Percentiles rank a stretch among this genome's conserved stretches.
These are phyloP conservation scores for Galeopterus variegatus DNA, from an alignment of 2,113 vertebrate genomes.

Conservation along the genomic window DNA sequence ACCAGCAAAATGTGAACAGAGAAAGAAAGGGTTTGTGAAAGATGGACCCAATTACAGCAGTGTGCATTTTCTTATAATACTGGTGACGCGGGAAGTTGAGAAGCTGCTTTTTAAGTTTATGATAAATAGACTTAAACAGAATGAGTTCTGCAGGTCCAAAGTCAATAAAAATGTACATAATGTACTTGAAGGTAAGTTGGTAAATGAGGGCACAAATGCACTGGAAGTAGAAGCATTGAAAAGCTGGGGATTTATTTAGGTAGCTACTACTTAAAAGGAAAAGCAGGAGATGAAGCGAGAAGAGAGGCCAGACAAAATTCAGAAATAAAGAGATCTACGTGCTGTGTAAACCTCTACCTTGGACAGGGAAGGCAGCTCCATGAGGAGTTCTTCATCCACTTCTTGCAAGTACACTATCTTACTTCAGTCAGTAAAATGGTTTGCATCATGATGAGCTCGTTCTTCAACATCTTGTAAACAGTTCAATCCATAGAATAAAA, in stretches of 20 bases:
- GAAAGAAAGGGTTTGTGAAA: conserved; percentile 48
- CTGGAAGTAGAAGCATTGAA: not conserved
- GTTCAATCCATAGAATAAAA: conserved; percentile 2
- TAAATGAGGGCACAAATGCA: conserved; percentile 20
- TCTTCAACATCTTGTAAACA: not conserved
- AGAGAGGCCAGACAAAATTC: not conserved
- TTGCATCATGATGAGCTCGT: not conserved
- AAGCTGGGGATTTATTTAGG: not conserved
- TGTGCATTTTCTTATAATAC: conserved; percentile 38
- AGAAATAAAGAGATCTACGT: not conserved
- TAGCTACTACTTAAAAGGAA: not conserved
- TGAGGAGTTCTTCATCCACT: not conserved
- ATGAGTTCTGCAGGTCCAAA: conserved; percentile 47
- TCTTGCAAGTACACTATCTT: not conserved
- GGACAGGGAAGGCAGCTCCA: not conserved
- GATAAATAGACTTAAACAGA: conserved; percentile 59
- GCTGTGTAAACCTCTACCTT: not conserved
- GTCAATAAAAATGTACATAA: conserved; percentile 54
- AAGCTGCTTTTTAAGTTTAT: conserved; percentile 54
- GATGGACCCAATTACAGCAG: conserved; percentile 30
- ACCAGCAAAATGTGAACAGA: not conserved
- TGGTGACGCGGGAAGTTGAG: not conserved
- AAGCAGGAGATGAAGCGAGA: not conserved
- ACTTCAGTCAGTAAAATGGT: not conserved
- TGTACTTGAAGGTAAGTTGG: not conserved